A percentile compares a stretch with the other conserved stretches of the same genome.
Conservation (phyloP, 2,113 vertebrate species). For the Ptyas mucosa region DNA sequence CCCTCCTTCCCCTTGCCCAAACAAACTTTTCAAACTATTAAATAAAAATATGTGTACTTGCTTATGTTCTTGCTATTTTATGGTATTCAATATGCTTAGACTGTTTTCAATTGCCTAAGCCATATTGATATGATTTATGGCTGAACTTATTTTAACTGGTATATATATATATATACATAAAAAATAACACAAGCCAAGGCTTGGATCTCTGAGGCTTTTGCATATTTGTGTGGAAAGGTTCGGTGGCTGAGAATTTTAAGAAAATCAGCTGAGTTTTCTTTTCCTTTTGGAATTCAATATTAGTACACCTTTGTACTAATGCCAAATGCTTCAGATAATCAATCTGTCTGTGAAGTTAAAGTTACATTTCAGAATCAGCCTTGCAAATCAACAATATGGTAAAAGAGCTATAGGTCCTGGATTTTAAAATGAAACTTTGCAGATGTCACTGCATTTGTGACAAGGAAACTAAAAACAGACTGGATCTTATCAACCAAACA, state of each 20-base stretch:
- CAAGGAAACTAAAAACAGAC: not conserved
- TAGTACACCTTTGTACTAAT: not conserved
- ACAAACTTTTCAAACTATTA: slow-evolving; percentile 3
- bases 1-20: not conserved
- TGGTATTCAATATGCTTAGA: not conserved
- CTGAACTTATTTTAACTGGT: not conserved
- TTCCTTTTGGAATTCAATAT: not conserved
- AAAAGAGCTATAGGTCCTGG: not conserved
- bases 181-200: not conserved
- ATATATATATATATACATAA: not conserved
- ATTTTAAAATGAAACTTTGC: not conserved
- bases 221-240: not conserved
- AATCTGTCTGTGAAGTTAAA: not conserved
- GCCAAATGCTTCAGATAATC: not conserved
- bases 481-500: slow-evolving; percentile 56
- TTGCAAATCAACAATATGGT: not conserved
- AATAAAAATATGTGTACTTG: not conserved
- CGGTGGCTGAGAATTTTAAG: not conserved
- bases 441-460: not conserved
- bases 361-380: not conserved
- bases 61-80: slow-evolving; percentile 29
- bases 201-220: not conserved
- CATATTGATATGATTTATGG: not conserved
- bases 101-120: not conserved
- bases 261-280: not conserved